Conservation (phyloP, 2,113 vertebrate genomes). For the Crotalus tigris region DNA sequence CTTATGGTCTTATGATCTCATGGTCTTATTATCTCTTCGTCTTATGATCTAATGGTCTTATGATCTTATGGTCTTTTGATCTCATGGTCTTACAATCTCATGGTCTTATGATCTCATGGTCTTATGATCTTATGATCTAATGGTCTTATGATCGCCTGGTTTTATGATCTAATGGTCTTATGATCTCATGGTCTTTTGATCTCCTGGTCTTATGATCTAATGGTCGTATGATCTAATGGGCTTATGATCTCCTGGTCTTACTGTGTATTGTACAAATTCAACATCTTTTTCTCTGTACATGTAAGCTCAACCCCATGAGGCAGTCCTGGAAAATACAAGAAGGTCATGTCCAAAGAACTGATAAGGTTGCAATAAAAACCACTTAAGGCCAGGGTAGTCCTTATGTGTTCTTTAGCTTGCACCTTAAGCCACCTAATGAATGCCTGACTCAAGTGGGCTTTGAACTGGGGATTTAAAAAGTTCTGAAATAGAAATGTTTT, state of each 20-base stretch:
- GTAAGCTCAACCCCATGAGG: neutral
- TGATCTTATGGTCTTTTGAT: neutral
- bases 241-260: neutral
- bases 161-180: neutral
- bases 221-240: neutral
- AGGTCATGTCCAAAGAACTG: neutral
- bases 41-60: neutral
- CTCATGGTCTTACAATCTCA: too few relatives aligned
- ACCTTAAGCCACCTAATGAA: neutral
- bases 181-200: neutral
- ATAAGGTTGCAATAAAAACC: neutral
- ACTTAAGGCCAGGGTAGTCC: neutral
- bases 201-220: neutral
- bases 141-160: neutral
- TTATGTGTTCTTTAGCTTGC: neutral
- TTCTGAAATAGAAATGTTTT: neutral
- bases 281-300: neutral
- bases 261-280: neutral
- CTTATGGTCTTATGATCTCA: neutral
- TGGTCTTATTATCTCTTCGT: too few relatives aligned
- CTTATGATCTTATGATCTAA: neutral
- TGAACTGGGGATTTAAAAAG: neutral
- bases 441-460: neutral
- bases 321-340: neutral
- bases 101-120: neutral